phyloP scores from a whole-genome alignment of 30 jellyfish, hydroid and myxozoan genomes.

The Turritopsis dohrnii region DNA sequence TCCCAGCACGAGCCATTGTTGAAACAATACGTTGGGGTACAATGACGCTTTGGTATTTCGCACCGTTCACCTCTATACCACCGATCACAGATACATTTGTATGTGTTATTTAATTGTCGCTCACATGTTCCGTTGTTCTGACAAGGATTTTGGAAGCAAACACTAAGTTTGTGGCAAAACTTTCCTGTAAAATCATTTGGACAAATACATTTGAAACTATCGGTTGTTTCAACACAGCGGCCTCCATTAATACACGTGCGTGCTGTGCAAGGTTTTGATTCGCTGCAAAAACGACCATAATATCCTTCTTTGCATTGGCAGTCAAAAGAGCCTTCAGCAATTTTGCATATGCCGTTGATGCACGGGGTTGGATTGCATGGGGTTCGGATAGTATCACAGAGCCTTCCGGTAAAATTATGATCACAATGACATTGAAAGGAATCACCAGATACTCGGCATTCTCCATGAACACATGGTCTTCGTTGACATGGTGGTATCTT shows the following conservation, averaged over 20 bases:
- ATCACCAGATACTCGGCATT: background rate
- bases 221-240: background rate
- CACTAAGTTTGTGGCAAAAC: background rate
- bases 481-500: background rate
- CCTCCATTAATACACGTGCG: background rate
- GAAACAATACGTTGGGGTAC: background rate
- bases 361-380: background rate
- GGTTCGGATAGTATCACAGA: background rate
- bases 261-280: background rate
- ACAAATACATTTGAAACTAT: background rate
- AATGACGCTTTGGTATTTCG: background rate
- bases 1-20: background rate
- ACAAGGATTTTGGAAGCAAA: background rate
- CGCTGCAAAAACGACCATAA: background rate
- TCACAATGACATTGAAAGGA: background rate
- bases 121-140: background rate
- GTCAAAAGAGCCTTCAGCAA: background rate
- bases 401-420: background rate
- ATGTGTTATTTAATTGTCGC: background rate
- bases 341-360: background rate
- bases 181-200: background rate
- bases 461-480: background rate
- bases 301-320: background rate
- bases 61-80: background rate
- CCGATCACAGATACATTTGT: background rate